phyloP scores from a whole-genome alignment of 53 echinoderm and acorn worm genomes.

The Actinopyga echinites region DNA sequence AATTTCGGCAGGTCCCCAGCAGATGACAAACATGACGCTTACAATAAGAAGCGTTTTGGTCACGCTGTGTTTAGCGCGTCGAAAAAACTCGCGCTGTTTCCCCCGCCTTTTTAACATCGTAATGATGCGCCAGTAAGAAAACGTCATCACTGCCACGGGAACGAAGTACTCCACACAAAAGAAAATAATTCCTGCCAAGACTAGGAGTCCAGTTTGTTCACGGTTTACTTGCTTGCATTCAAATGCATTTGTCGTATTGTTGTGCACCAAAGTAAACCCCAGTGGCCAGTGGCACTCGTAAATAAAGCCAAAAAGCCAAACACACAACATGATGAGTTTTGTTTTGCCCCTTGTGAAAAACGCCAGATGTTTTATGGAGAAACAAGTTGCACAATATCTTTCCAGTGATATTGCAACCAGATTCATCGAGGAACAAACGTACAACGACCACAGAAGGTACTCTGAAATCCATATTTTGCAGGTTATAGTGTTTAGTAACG shows the following conservation, averaged over 20 bases:
- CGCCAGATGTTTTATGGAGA: slow-evolving; percentile 3
- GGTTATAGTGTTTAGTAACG: neutral
- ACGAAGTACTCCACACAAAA: slow-evolving; percentile 27
- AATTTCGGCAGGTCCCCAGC: slow-evolving; percentile 37
- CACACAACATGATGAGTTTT: neutral
- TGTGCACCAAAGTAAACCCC: neutral
- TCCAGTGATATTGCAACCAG: slow-evolving; percentile 30
- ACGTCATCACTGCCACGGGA: slow-evolving; percentile 28
- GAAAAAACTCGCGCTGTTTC: slow-evolving; percentile 41
- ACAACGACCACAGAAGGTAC: slow-evolving; percentile 19
- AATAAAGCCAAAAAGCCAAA: slow-evolving; percentile 23
- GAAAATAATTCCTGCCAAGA: slow-evolving; percentile 16
- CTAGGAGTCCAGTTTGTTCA: neutral
- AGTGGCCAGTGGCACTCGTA: slow-evolving; percentile 28
- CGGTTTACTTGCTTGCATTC: neutral
- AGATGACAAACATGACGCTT: slow-evolving; percentile 29
- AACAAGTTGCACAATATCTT: slow-evolving; percentile 28
- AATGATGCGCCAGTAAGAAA: slow-evolving; percentile 31
- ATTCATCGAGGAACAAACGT: slow-evolving; percentile 25
- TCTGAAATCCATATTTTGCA: slow-evolving; percentile 36
- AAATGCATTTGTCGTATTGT: neutral
- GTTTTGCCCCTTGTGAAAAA: slow-evolving; percentile 11
- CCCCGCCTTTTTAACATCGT: slow-evolving; percentile 32
- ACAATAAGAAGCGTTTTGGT: slow-evolving; percentile 38
- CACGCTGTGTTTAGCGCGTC: slow-evolving; percentile 40